Evolutionary conservation across 1,140 invertebrate genomes (phyloP), one percentile per base, ranked within the genome.

Genomic region (Lithobius niger): DNA sequence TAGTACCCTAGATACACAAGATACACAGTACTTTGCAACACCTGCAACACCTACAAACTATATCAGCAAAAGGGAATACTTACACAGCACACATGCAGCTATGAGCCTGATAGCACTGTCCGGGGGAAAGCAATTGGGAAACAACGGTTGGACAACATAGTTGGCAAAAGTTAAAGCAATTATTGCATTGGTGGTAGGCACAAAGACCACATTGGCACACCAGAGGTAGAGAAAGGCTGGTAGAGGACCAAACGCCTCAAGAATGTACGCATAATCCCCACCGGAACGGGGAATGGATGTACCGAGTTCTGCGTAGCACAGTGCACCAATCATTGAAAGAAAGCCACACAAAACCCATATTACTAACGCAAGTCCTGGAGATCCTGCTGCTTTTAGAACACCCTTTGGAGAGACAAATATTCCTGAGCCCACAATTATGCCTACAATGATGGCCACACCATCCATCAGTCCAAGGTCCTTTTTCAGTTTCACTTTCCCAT

Each of bases 321-420:
- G 26, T 15, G 95, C 93, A 2, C 95, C 95, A 47, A 97, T 77
- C 76, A 94, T 85, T n/a, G 88, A 91, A 15, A 95, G 74, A 26
- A 91, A 65, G 16, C 95, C 95, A 26, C 89, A 94, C 3, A 90
- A 66, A 2, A 86, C 74, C 95, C 95, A 98, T 40, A 98, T 80
- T 36, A 93, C 77, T 18, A 97, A 72, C 1, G 91, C 86, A 64
- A 89, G 77, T 16, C 91, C 90, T 40, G 92, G 82, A 47, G 90
- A 95, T 1, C 89, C 87, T 0, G 89, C 83, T 66, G 85, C 78
- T 61, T 76, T 67, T 18, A 99, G 74, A 1, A 97, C 93, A 54
- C 93, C 88, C 66, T 88, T 93, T 0, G 96, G 95, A 1, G 93
- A 94, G 15, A 98, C 86, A 69, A 99, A 99, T 66, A 99, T 98